Conservation (phyloP, 64 coral and sea anemone genomes). For the Trachythela sp. region DNA sequence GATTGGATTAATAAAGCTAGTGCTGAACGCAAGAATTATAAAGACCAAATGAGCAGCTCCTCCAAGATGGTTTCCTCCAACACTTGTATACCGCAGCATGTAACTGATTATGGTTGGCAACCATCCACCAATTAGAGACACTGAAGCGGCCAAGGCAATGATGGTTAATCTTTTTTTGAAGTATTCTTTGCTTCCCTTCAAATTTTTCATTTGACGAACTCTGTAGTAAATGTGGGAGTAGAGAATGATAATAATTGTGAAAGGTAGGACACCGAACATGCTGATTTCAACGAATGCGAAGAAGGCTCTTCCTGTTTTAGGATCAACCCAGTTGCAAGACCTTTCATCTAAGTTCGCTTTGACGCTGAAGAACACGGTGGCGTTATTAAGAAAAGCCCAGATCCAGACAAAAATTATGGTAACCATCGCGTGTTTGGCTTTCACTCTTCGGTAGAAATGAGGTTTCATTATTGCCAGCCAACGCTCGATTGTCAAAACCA, state of each 20-base stretch:
- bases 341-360: background rate
- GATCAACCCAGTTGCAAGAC: background rate
- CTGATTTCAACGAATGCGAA: background rate
- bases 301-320: background rate
- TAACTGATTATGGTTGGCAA: background rate
- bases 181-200: background rate
- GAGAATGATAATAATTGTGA: background rate
- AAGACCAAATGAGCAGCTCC: background rate
- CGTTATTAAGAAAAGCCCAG: background rate
- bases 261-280: background rate
- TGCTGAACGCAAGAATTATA: background rate
- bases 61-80: background rate
- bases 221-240: background rate
- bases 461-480: conserved; percentile 15
- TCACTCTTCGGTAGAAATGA: background rate
- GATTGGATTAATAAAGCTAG: background rate
- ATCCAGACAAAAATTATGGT: background rate
- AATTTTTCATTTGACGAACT: background rate
- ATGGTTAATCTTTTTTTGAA: background rate
- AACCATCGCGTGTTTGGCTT: background rate
- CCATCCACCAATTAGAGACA: background rate
- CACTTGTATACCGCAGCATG: background rate
- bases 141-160: background rate
- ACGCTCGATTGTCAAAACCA: conserved; percentile 22
- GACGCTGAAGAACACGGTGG: background rate